Evolutionary conservation across 1,140 invertebrate species (phyloP).

Genomic region (Drosophila albomicans): DNA sequence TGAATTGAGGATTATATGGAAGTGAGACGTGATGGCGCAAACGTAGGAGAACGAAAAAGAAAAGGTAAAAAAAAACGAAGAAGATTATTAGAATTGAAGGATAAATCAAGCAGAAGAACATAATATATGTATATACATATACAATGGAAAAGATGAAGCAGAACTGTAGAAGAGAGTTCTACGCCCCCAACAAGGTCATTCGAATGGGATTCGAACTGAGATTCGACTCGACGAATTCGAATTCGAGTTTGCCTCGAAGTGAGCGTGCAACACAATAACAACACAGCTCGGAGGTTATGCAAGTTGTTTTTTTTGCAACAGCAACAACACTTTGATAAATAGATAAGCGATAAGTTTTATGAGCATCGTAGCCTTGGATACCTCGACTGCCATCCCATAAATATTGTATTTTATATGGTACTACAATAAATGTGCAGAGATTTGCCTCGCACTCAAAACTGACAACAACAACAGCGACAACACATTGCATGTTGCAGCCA

Average conservation of each 20-base stretch:
- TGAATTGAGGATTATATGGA: background rate
- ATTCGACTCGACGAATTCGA: background rate
- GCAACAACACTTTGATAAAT: slow-evolving; percentile 50
- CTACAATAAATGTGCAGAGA: background rate
- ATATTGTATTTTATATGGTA: background rate
- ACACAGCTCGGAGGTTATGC: slow-evolving; percentile 5
- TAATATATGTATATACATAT: too few species aligned
- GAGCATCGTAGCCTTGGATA: slow-evolving; percentile 37
- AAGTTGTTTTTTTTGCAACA: background rate
- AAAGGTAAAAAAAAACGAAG: background rate
- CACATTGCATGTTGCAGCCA: slow-evolving; percentile 14
- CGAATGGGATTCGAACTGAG: background rate
- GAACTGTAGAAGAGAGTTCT: slow-evolving; percentile 17
- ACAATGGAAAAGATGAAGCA: background rate
- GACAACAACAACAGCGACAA: background rate
- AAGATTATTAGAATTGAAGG: too few species aligned
- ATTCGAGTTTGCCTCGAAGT: background rate
- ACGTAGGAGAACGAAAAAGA: background rate
- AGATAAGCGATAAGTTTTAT: slow-evolving; percentile 63
- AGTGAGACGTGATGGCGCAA: background rate
- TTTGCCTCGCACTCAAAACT: slow-evolving; percentile 7
- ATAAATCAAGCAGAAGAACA: background rate
- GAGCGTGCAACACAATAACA: background rate
- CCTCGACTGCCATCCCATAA: background rate
- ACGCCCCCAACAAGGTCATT: slow-evolving; percentile 19